phyloP scores from a whole-genome alignment of 2,797 vertebrate species.

The Cuculus canorus region DNA sequence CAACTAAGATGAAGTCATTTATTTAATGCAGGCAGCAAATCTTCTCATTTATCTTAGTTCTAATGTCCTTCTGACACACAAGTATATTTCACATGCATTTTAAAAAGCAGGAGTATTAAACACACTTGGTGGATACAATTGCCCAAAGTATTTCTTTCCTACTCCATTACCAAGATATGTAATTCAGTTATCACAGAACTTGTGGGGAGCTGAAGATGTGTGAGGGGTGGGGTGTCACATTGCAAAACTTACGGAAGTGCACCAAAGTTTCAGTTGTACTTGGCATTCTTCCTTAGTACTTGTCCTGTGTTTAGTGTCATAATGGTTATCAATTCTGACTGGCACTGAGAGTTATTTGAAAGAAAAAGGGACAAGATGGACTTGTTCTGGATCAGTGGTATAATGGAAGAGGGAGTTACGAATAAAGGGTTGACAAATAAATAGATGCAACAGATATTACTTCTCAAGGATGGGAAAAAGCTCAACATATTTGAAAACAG shows the following conservation, averaged over 20 bases:
- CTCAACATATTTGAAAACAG: not conserved
- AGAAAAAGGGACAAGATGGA: not conserved
- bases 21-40: not conserved
- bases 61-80: not conserved
- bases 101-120: not conserved
- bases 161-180: not conserved
- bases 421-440: not conserved
- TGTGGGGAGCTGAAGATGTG: not conserved
- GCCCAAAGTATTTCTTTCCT: not conserved
- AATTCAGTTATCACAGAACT: not conserved
- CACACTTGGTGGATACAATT: not conserved
- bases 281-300: not conserved
- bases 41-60: not conserved
- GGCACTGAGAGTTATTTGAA: not conserved
- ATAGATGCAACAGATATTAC: not conserved
- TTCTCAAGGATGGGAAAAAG: not conserved
- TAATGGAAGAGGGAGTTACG: not conserved
- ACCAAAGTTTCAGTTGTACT: not conserved
- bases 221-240: not conserved
- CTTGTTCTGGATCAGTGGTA: not conserved
- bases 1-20: not conserved
- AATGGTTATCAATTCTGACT: not conserved
- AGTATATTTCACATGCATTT: not conserved
- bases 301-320: not conserved
- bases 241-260: not conserved